Evolutionary conservation across 2,113 vertebrate genomes (phyloP), one percentile per base, ranked within the genome.

Genomic region (Epinephelus cyanopodus): DNA sequence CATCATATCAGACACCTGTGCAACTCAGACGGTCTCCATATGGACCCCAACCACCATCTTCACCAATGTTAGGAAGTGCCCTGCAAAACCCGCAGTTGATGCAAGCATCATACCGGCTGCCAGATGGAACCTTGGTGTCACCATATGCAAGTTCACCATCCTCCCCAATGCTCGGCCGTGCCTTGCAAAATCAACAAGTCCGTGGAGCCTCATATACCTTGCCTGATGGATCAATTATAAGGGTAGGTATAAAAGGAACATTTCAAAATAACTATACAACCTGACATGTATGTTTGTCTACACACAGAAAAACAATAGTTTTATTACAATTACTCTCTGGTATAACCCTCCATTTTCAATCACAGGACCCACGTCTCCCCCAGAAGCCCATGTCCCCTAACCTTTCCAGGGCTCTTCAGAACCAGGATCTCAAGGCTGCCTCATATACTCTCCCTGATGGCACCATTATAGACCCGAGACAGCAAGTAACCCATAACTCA

Each of bases 401-500:
- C 65, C 92, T 95, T 69, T 89, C 92, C n/a, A 90, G 87, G 90
- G 95, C 94, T 66, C 90, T 95, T 81, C 91, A 92, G 74, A 96
- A 95, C 81, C 87, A 81, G 74, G 54, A 92, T 72, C 15, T 96
- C 27, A 93, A 45, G 63, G 79, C 67, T 62, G 93, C 94, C 42
- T 90, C 95, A n/a, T 96, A 95, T 74, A 94, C 91, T n/a, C 91
- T 95, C 17, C 90, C 87, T 39, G 93, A 93, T 87, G 93, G 93
- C 66, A 92, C 89, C 48, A 86, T 94, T 73, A 37, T 92, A 39
- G 89, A 93, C 48, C 92, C 92, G 2, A 92, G 91, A 86, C 82
- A 92, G 10, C 91, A 81, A 79, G 93, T 94, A 93, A 90, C 2
- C 8, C 2, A 74, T 75, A 9, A 75, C 25, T 61, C 37, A 37